Percentiles rank a stretch among this genome's conserved stretches.
phyloP scores from a whole-genome alignment of 2,888 invertebrate genomes.

The Lagria hirta region DNA sequence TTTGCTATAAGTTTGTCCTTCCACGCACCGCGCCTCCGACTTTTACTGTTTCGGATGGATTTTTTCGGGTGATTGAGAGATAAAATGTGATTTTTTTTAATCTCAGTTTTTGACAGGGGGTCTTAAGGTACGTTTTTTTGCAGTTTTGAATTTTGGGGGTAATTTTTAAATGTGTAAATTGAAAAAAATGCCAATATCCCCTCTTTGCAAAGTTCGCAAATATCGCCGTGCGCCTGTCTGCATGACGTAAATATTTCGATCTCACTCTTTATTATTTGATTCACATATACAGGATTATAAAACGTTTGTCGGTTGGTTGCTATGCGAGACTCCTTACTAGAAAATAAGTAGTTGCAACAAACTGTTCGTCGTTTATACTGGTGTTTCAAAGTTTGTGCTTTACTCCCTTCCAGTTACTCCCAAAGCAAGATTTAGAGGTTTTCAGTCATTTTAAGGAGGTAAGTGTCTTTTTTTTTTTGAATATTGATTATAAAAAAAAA shows the following conservation, averaged over 20 bases:
- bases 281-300: constrained; percentile 32
- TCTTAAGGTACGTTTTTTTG: constrained; percentile 3
- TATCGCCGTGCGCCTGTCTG: constrained; percentile 39
- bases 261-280: constrained; percentile 34
- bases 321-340: constrained; percentile 37
- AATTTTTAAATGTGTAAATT: constrained; percentile 31
- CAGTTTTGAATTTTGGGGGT: constrained; percentile 2
- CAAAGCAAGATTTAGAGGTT: constrained; percentile 5
- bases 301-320: constrained; percentile 44
- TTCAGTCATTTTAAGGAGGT: constrained; percentile 23
- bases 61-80: constrained; percentile 37
- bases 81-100: constrained; percentile 42
- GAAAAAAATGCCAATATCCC: constrained; percentile 32
- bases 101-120: constrained; percentile 28
- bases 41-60: constrained; percentile 38
- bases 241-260: constrained; percentile 40
- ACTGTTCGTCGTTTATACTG: constrained; percentile 22
- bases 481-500: neutral
- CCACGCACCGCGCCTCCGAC: constrained; percentile 46
- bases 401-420: constrained; percentile 17
- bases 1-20: constrained; percentile 44
- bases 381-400: constrained; percentile 25
- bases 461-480: constrained; percentile 19
- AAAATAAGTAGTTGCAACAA: constrained; percentile 28
- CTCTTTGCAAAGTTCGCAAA: constrained; percentile 30